Base-by-base conservation (phyloP, 2,797 vertebrate species). In the Eospalax fontanierii region DNA sequence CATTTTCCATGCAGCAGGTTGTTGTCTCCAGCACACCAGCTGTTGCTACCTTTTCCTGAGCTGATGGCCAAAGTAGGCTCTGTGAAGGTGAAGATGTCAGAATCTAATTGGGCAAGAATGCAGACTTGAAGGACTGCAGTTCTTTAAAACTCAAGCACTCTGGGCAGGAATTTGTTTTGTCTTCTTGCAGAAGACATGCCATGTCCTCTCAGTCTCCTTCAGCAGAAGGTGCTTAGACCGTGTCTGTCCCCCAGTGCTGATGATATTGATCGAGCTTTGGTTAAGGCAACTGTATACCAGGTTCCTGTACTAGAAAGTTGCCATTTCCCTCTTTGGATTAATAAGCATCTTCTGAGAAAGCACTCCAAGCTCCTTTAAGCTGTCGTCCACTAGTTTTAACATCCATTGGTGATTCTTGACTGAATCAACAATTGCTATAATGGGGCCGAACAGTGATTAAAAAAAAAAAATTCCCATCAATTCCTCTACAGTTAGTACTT, bases 71-170 rank as follows among this genome's bases (percentile, higher is more conserved):
- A 83, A 70, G 21, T 26, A 66, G 83, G 43, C 54, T 91, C 96
- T 95, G 83, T 89, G 71, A 94, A 94, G 46, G 57, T 16, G 40
- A 78, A 57, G 33, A 63, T 57, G 94, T 94, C 43, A 96, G 82
- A 83, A 75, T 93, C 33, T n/a, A 43, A 19, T 61, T 33, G 16
- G 61, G 22, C 90, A n/a, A 59, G 26, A 87, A 85, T 73, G 15
- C 9, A 43, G 35, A 38, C 75, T 16, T 26, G 28, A 87, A 83
- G 80, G 73, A 75, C 75, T 46, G 50, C 0, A 88, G n/a, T 63
- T 92, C 68, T 87, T 94, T 38, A 87, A 89, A 65, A 75, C 54
- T 73, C 18, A 50, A 85, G 82, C 35, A 21, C 54, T 87, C 59
- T 18, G 88, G 78, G 38, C 21, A 87, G 75, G 73, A 70, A 21